phyloP scores from a whole-genome alignment of 2,113 vertebrate genomes.

The Sigmodon hispidus region DNA sequence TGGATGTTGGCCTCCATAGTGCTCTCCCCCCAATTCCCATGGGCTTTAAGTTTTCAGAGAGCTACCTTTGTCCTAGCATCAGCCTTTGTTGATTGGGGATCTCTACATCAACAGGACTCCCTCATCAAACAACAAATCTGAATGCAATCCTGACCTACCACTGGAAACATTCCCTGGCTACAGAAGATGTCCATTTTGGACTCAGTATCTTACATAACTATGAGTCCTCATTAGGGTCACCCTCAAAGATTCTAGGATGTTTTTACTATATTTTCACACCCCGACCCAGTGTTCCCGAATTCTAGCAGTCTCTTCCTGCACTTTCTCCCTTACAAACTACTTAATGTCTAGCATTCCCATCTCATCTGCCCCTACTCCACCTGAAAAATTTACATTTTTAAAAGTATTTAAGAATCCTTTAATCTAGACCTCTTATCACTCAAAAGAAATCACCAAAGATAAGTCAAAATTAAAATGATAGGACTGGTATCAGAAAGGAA shows the following conservation, averaged over 20 bases:
- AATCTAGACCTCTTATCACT: background rate
- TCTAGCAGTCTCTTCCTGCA: background rate
- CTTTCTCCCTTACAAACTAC: background rate
- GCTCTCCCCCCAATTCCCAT: background rate
- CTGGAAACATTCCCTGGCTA: background rate
- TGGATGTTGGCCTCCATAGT: no score
- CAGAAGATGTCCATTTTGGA: background rate
- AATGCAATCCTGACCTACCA: no score
- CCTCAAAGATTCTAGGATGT: background rate
- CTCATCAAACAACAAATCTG: background rate
- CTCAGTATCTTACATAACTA: background rate
- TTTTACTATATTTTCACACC: background rate
- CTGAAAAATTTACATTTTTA: background rate
- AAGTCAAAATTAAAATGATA: background rate
- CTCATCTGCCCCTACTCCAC: background rate
- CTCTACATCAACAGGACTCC: no score
- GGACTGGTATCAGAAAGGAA: background rate
- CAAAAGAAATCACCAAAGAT: background rate
- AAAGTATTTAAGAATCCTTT: fast-evolving
- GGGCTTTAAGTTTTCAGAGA: background rate
- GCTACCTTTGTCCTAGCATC: background rate
- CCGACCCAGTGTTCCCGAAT: background rate
- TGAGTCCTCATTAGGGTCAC: background rate
- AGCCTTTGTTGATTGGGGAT: background rate
- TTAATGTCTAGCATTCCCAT: no score